Evolutionary conservation across 2,113 vertebrate genomes (phyloP), one percentile per base, ranked within the genome.

Genomic region (Tautogolabrus adspersus): DNA sequence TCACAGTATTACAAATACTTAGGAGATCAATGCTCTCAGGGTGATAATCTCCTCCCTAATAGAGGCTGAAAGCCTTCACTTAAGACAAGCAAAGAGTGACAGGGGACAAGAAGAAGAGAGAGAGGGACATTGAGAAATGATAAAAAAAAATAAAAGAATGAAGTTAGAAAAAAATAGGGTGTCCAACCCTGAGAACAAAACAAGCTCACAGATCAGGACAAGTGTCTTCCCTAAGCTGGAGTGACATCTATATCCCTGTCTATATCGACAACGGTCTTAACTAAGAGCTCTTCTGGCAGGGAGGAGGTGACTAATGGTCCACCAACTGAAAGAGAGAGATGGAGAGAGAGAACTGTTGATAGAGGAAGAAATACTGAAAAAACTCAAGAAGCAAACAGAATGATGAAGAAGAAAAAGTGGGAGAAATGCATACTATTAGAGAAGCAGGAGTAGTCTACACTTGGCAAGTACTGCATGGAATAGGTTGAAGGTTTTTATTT

Each of bases 31-130:
- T 93, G 93, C 85, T 77, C 83, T 76, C 79, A 89, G 89, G 91
- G 93, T 84, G 92, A 95, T 95, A 94, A 96, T 95, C 93, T 94
- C 86, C 83, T 86, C 88, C 93, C 93, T 95, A 94, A 96, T 93
- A 93, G 95, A 95, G 89, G 92, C 89, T 86, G 89, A 85, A 81
- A 85, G 47, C 90, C 93, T 93, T 94, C 89, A 49, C 90, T 87
- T 87, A 68, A 88, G 67, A 89, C 83, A 80, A 81, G 91, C 85
- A 86, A 84, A 86, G 74, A 88, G 86, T 92, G 79, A 85, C 72
- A 72, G 51, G 60, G 63, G 44, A 77, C 42, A 71, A 49, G 61
- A 37, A 46, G 61, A 71, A 49, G 44, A 72, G 49, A 61, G 19
- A 57, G 12, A 40, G 2, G 34, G 21, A 52, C 3, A 57, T 61